Conservation (phyloP, 2,888 invertebrate species). For the Pachydiplax longipennis region DNA sequence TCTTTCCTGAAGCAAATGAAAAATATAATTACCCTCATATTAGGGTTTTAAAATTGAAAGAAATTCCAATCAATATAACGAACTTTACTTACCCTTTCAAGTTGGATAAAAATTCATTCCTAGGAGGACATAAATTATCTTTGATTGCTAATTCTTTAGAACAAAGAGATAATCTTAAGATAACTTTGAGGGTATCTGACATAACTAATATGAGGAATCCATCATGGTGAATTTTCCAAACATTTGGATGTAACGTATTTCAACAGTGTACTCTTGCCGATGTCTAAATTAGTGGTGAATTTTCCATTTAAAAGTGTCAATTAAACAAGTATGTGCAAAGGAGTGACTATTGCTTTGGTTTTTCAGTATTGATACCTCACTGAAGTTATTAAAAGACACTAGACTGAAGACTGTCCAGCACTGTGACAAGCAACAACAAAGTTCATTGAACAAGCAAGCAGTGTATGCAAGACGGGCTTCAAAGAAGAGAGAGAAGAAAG, state of each 20-base stretch:
- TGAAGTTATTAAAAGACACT: background rate
- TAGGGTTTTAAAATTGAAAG: constrained; percentile 12
- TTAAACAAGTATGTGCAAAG: constrained; percentile 25
- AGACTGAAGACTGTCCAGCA: constrained; percentile 31
- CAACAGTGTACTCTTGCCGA: background rate
- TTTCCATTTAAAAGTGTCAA: background rate
- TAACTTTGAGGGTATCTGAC: background rate
- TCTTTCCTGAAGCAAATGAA: constrained; percentile 15
- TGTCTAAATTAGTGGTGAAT: background rate
- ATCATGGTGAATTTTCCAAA: background rate
- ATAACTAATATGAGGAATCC: background rate
- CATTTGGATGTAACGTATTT: background rate
- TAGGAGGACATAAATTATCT: constrained; percentile 3
- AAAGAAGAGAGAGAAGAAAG: constrained; percentile 2
- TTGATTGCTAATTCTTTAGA: background rate
- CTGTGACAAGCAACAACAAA: constrained; percentile 29
- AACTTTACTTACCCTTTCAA: constrained; percentile 24
- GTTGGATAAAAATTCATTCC: constrained; percentile 19
- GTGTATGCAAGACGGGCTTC: background rate
- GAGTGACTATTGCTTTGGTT: background rate
- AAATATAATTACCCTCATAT: constrained; percentile 1
- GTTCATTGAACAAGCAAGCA: constrained; percentile 31
- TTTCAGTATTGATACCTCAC: background rate
- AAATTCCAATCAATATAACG: background rate
- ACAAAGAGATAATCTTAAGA: background rate